phyloP scores from a whole-genome alignment of 2,113 vertebrate species.

The Percina caprodes region DNA sequence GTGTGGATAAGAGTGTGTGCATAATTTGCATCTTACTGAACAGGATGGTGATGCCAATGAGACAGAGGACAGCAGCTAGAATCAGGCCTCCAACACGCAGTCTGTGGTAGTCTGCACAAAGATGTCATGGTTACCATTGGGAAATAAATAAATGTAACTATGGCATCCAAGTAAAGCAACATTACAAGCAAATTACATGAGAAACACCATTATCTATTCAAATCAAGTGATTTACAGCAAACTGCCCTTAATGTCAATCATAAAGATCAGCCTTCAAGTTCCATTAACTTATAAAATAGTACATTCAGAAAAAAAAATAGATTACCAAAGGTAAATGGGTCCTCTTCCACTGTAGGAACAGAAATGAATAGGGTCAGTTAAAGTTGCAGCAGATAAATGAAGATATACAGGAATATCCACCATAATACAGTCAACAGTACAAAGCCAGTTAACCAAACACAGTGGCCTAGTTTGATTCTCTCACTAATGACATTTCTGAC shows the following conservation, averaged over 20 bases:
- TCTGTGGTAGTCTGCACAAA: constrained; percentile 85
- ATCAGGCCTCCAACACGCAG: constrained; percentile 89
- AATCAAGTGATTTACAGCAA: background rate
- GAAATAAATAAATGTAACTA: background rate
- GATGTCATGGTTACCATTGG: background rate
- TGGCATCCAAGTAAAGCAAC: background rate
- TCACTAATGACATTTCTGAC: constrained; percentile 25
- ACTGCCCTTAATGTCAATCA: background rate
- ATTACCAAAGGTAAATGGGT: constrained; percentile 85
- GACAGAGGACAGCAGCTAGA: constrained; percentile 87
- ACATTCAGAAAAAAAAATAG: background rate
- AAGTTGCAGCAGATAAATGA: constrained; percentile 8
- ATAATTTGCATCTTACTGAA: constrained; percentile 85
- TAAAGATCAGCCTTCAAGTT: background rate
- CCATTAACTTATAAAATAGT: background rate
- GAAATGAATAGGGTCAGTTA: constrained; percentile 36
- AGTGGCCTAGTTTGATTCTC: constrained; percentile 30
- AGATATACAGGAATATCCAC: constrained; percentile 12
- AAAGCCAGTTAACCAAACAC: constrained; percentile 30
- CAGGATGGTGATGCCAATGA: constrained; percentile 88
- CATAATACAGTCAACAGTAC: constrained; percentile 29
- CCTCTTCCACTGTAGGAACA: constrained; percentile 68
- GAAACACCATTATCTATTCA: background rate
- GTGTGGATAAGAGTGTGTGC: background rate
- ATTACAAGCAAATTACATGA: background rate